Conservation (phyloP, 1,140 invertebrate genomes). For the Calosoma granatense region DNA sequence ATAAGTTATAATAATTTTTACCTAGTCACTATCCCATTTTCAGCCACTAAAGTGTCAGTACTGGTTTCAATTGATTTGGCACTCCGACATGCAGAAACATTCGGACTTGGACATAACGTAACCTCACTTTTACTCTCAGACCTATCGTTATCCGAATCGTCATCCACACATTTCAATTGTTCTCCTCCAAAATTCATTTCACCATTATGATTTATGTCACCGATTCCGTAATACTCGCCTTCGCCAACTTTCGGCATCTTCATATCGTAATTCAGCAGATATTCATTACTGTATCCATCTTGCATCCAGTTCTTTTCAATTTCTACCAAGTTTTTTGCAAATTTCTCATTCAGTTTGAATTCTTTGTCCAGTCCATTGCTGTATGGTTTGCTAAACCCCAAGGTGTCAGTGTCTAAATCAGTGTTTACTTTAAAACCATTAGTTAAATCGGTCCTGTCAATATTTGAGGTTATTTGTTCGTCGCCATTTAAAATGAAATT, state of each 20-base stretch:
- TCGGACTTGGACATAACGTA: slow-evolving; percentile 12
- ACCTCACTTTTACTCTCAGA: slow-evolving; percentile 34
- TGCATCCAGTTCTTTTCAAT: not conserved
- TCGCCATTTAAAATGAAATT: no score
- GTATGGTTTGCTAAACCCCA: no score
- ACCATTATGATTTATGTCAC: slow-evolving; percentile 15
- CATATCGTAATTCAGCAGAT: not conserved
- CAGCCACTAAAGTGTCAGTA: slow-evolving; percentile 37
- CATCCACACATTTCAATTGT: slow-evolving; percentile 18
- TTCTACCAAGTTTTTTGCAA: not conserved
- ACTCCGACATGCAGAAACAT: not conserved
- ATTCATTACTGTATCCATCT: not conserved
- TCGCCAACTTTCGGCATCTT: not conserved
- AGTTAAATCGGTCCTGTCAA: no score
- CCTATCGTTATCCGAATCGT: slow-evolving; percentile 31
- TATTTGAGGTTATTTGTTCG: no score
- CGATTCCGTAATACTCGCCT: not conserved
- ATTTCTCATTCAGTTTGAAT: not conserved
- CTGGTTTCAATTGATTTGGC: slow-evolving; percentile 33
- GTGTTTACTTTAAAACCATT: no score
- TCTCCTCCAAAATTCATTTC: not conserved
- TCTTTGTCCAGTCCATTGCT: no score
- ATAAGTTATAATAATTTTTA: not conserved
- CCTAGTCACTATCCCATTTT: slow-evolving; percentile 12
- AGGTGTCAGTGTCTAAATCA: no score